These are phyloP conservation scores for Microtus richardsoni DNA, from an alignment of 2,113 vertebrate species.

Conservation along the genomic window DNA sequence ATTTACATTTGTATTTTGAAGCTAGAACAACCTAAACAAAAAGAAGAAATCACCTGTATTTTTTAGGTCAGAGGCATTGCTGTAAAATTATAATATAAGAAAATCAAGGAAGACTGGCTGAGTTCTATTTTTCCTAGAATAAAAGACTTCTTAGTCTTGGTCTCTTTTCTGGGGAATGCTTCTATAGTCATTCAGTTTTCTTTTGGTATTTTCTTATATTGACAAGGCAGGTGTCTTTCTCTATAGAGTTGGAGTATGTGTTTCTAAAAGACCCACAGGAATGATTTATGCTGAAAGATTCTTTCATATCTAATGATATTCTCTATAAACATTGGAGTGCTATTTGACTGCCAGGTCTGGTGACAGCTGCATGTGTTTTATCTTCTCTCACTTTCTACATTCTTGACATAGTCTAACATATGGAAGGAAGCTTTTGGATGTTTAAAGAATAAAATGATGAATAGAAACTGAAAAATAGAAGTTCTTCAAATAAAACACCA, in stretches of 20 bases:
- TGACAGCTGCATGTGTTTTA: conserved; percentile 70
- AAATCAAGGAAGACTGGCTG: background rate
- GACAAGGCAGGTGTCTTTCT: conserved; percentile 62
- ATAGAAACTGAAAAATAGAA: conserved; percentile 78
- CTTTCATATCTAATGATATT: conserved; percentile 70
- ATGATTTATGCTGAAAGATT: conserved; percentile 72
- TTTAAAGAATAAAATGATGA: conserved; percentile 76
- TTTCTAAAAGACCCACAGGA: conserved; percentile 62
- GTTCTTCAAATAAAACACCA: conserved; percentile 71
- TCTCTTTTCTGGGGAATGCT: conserved; percentile 53
- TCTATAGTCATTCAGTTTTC: conserved; percentile 4
- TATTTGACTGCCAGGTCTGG: conserved; percentile 69
- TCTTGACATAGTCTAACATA: background rate
- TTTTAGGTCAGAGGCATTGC: background rate
- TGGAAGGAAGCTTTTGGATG: conserved; percentile 64
- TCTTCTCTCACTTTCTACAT: conserved; percentile 78
- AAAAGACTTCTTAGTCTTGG: background rate
- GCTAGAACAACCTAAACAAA: background rate
- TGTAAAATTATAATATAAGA: background rate
- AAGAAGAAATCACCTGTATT: background rate
- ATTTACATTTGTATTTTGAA: background rate
- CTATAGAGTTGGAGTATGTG: background rate
- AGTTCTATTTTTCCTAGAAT: background rate
- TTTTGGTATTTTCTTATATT: background rate
- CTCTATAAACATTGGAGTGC: conserved; percentile 78